A percentile compares a stretch with the other conserved stretches of the same genome.
Conservation (phyloP, 2,797 vertebrate species). For the Enteromius viviparus region DNA sequence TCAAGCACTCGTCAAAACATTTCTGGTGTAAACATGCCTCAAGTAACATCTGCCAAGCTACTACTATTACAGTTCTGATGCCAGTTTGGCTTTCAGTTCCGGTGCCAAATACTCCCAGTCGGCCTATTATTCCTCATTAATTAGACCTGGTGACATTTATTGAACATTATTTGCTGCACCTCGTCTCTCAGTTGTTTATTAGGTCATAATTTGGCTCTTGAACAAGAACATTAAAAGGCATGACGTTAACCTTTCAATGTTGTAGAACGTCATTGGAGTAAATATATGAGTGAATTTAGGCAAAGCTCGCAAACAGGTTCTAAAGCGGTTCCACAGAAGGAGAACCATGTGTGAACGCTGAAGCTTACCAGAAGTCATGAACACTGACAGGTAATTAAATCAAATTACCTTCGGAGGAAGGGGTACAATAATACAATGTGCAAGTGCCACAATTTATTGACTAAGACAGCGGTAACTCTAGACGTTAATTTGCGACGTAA, state of each 20-base stretch:
- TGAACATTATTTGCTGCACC: constrained; percentile 14
- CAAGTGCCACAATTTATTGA: constrained; percentile 34
- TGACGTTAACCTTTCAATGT: background rate
- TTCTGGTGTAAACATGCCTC: constrained; percentile 18
- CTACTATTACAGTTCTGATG: background rate
- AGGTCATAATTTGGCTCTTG: background rate
- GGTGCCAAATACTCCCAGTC: constrained; percentile 27
- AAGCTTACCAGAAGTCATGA: constrained; percentile 51
- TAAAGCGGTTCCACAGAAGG: constrained; percentile 22
- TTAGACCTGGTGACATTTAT: constrained; percentile 40
- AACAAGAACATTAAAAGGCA: background rate
- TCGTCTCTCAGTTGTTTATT: background rate
- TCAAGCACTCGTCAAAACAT: constrained; percentile 2
- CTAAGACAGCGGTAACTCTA: constrained; percentile 7
- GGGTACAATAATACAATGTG: constrained; percentile 39
- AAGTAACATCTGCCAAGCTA: constrained; percentile 16
- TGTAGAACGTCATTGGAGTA: no score
- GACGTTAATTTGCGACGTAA: background rate
- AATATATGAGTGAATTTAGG: no score
- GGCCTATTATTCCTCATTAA: constrained; percentile 52
- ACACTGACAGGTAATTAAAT: constrained; percentile 36
- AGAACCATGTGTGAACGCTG: constrained; percentile 18
- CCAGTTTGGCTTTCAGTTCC: constrained; percentile 29
- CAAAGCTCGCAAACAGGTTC: constrained; percentile 16
- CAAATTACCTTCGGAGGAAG: constrained; percentile 36